Percentiles rank a stretch among this genome's conserved stretches.
These are phyloP conservation scores for Nomada hirtipes DNA, from an alignment of 2,888 invertebrate genomes.

Conservation along the genomic window DNA sequence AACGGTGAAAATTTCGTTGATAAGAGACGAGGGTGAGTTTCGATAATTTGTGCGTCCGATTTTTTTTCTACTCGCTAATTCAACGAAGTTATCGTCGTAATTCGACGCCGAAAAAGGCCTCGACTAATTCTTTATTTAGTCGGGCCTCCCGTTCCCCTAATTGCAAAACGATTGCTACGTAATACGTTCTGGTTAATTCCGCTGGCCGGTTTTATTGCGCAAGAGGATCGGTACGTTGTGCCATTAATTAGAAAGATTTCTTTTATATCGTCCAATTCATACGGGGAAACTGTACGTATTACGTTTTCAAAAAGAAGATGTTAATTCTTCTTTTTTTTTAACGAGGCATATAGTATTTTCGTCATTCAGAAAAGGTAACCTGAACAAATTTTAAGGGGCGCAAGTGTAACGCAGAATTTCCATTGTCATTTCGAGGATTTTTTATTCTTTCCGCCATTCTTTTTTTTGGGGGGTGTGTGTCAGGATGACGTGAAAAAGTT, in stretches of 20 bases:
- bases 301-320: not conserved
- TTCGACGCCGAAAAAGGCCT: constrained; percentile 25
- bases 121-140: constrained; percentile 28
- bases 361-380: no score
- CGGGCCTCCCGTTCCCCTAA: constrained; percentile 20
- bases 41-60: not conserved
- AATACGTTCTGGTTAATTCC: constrained; percentile 29
- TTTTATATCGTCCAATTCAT: not conserved
- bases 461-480: no score
- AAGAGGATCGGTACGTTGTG: constrained; percentile 4
- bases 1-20: not conserved
- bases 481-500: not conserved
- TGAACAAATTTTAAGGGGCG: no score
- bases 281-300: not conserved
- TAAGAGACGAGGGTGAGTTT: not conserved
- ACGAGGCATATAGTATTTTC: no score
- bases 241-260: constrained; percentile 16
- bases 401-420: no score
- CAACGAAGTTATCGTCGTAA: constrained; percentile 5
- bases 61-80: not conserved
- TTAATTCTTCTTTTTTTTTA: not conserved
- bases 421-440: no score
- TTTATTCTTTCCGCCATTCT: no score
- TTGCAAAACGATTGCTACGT: constrained; percentile 37
- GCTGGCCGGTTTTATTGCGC: constrained; percentile 13